Conservation (phyloP, 2,797 vertebrate genomes). For the Myotis myotis region DNA sequence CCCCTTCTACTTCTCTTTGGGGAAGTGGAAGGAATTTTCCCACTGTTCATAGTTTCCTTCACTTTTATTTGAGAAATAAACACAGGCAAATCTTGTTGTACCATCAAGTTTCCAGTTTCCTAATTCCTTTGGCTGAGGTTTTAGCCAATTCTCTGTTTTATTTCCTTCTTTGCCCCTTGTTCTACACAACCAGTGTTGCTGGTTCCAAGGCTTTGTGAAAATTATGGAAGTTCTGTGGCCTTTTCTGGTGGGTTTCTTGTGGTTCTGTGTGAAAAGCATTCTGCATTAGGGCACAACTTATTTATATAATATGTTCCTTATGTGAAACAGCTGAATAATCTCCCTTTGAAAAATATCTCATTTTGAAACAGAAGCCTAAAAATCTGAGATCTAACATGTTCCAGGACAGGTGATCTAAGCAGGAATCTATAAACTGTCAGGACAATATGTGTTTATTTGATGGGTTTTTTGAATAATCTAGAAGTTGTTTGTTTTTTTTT, state of each 20-base stretch:
- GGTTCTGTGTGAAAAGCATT: not conserved
- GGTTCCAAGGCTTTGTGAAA: not conserved
- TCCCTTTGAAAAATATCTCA: not conserved
- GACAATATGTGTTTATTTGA: not conserved
- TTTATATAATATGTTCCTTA: not conserved
- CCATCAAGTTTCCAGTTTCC: not conserved
- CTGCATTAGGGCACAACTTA: not conserved
- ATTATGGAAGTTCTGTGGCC: not conserved
- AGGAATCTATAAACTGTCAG: not conserved
- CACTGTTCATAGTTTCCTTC: conserved; percentile 7
- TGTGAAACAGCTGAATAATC: not conserved
- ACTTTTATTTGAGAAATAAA: conserved; percentile 54
- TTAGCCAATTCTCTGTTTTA: not conserved
- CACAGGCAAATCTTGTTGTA: not conserved
- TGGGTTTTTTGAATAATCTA: not conserved
- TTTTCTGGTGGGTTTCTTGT: not conserved
- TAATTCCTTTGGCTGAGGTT: not conserved
- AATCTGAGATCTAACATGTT: not conserved
- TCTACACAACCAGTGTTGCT: not conserved
- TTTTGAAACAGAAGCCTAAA: conserved; percentile 28
- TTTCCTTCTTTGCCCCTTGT: not conserved
- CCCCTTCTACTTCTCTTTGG: not conserved
- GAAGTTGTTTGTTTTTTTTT: not conserved
- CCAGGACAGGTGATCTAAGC: not conserved
- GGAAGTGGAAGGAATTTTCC: conserved; percentile 10